phyloP scores from a whole-genome alignment of 1,140 invertebrate species.

The Ylistrum balloti region DNA sequence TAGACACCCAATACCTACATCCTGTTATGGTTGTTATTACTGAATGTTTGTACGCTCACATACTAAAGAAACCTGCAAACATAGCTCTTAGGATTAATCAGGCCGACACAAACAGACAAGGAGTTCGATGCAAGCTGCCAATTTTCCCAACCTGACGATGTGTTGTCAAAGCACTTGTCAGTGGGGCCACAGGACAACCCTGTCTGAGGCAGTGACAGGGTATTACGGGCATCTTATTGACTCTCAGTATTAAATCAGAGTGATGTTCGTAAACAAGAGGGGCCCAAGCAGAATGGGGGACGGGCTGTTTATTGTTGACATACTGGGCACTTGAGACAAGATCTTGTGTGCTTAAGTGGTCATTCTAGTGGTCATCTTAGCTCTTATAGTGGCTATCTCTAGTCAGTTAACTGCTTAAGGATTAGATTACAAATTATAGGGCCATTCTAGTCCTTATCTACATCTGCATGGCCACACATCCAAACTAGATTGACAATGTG shows the following conservation, averaged over 20 bases:
- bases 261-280: conserved; percentile 8
- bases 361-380: conserved; percentile 23
- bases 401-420: not conserved
- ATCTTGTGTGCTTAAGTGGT: conserved; percentile 16
- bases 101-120: conserved; percentile 14
- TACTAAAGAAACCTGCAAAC: conserved; percentile 34
- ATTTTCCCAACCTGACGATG: not conserved
- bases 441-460: not conserved
- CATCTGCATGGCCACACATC: no score
- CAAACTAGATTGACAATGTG: no score
- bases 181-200: not conserved
- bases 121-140: conserved; percentile 19
- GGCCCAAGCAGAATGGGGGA: not conserved
- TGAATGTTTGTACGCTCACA: not conserved
- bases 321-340: conserved; percentile 1
- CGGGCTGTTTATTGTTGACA: not conserved
- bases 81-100: conserved; percentile 33
- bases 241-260: conserved; percentile 5
- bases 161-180: conserved; percentile 14
- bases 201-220: not conserved
- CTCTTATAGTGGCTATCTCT: not conserved
- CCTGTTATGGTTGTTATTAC: not conserved
- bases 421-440: not conserved
- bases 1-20: not conserved
- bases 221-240: not conserved